Percentiles rank a stretch among this genome's conserved stretches.
These are phyloP conservation scores for Nasonia giraulti DNA, from an alignment of 1,140 invertebrate genomes.

Conservation along the genomic window DNA sequence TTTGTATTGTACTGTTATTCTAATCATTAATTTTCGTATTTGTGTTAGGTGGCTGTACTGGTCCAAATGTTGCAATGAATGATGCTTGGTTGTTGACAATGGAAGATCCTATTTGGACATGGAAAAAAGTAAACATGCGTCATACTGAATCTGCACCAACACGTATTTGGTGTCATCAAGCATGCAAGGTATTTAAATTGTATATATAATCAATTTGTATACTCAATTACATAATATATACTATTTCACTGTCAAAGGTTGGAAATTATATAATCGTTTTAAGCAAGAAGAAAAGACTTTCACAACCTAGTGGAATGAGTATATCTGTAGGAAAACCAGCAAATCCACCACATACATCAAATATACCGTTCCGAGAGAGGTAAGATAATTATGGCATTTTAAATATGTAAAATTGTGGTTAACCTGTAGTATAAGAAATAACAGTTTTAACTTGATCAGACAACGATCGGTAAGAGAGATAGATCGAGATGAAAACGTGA, in stretches of 20 bases:
- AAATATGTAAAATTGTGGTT: not conserved
- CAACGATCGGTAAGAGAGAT: conserved; percentile 60
- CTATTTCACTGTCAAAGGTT: conserved; percentile 61
- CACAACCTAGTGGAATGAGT: conserved; percentile 67
- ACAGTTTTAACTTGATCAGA: conserved; percentile 48
- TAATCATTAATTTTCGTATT: not conserved
- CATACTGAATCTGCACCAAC: conserved; percentile 86
- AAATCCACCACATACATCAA: conserved; percentile 56
- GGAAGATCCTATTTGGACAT: conserved; percentile 81
- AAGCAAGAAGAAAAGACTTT: conserved; percentile 65
- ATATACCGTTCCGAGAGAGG: conserved; percentile 60
- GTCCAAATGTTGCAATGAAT: conserved; percentile 81
- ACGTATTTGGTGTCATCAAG: conserved; percentile 94
- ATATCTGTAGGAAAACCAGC: conserved; percentile 64
- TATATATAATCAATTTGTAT: conserved; percentile 8
- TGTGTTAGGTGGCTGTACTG: conserved; percentile 80
- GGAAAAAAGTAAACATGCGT: conserved; percentile 85
- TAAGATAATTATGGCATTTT: conserved; percentile 12
- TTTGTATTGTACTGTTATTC: conserved; percentile 4
- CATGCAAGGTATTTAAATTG: conserved; percentile 81
- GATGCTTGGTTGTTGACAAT: conserved; percentile 83
- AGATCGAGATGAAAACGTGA: conserved; percentile 83
- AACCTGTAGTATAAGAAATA: not conserved
- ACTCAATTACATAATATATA: conserved; percentile 23
- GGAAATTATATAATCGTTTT: conserved; percentile 73